These are phyloP conservation scores for Lobophora halterata DNA, from an alignment of 2,888 invertebrate genomes.

Conservation along the genomic window DNA sequence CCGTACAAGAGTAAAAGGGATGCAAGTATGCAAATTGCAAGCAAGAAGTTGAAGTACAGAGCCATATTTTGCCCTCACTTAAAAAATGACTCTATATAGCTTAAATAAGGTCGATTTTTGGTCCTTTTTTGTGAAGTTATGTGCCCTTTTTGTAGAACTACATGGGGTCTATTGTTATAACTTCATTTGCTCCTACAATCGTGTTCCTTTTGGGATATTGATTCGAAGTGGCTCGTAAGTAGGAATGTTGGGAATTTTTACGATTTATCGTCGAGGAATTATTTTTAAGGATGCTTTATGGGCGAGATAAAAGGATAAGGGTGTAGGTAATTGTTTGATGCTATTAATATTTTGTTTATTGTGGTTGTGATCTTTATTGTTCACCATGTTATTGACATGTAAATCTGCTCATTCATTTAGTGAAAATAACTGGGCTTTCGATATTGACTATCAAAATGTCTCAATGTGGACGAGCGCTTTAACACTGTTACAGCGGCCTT, in stretches of 20 bases:
- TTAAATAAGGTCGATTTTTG: slow-evolving; percentile 14
- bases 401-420: too few species aligned
- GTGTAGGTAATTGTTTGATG: slow-evolving; percentile 13
- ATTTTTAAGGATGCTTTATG: slow-evolving; percentile 22
- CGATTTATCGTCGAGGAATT: slow-evolving; percentile 55
- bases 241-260: slow-evolving; percentile 71
- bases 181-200: slow-evolving; percentile 69
- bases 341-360: too few species aligned
- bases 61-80: slow-evolving; percentile 2
- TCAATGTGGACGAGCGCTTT: too few species aligned
- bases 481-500: too few species aligned
- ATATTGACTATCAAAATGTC: too few species aligned
- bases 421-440: too few species aligned
- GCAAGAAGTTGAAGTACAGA: slow-evolving; percentile 34
- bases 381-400: too few species aligned
- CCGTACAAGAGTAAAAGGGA: slow-evolving; percentile 53
- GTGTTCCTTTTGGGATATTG: slow-evolving; percentile 69
- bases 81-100: slow-evolving; percentile 5
- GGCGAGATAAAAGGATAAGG: neutral
- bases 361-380: too few species aligned
- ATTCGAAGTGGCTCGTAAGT: slow-evolving; percentile 71
- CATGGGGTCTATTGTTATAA: slow-evolving; percentile 64
- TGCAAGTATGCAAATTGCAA: slow-evolving; percentile 59
- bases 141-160: slow-evolving; percentile 30
- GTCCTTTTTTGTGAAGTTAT: slow-evolving; percentile 25